These are phyloP conservation scores for Batillaria attramentaria DNA, from an alignment of 1,140 invertebrate species.

Conservation along the genomic window DNA sequence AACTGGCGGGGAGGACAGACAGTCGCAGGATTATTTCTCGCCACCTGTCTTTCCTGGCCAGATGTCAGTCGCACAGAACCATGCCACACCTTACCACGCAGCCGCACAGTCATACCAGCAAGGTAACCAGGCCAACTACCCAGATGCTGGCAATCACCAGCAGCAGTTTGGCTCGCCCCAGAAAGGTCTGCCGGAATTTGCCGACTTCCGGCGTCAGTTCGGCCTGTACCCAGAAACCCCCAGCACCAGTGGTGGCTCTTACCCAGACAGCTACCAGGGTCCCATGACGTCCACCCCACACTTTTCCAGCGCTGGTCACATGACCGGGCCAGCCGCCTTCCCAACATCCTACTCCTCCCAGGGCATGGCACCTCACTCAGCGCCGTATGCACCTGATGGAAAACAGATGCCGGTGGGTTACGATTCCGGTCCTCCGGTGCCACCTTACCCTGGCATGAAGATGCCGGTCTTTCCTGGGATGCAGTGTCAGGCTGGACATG, in stretches of 20 bases:
- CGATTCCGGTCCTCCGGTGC: neutral
- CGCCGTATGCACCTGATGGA: neutral
- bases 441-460: conserved; percentile 10
- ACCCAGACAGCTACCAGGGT: conserved; percentile 3
- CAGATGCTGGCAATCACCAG: neutral
- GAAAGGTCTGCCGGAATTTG: conserved; percentile 23
- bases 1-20: too few relatives aligned
- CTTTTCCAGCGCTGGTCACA: neutral
- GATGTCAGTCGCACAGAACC: neutral
- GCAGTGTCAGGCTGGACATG: neutral
- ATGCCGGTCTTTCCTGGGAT: conserved; percentile 26
- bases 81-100: conserved; percentile 27
- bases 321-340: neutral
- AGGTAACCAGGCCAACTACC: neutral
- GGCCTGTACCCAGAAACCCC: too few relatives aligned
- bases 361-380: neutral
- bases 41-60: conserved; percentile 26
- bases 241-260: neutral
- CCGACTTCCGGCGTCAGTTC: conserved; percentile 30
- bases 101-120: conserved; percentile 26
- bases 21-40: conserved; percentile 19
- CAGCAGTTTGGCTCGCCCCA: neutral
- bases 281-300: too few relatives aligned
- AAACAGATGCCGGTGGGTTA: neutral
- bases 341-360: neutral